Base-by-base conservation (phyloP, 2,888 invertebrate genomes). In the Smittia aterrima region DNA sequence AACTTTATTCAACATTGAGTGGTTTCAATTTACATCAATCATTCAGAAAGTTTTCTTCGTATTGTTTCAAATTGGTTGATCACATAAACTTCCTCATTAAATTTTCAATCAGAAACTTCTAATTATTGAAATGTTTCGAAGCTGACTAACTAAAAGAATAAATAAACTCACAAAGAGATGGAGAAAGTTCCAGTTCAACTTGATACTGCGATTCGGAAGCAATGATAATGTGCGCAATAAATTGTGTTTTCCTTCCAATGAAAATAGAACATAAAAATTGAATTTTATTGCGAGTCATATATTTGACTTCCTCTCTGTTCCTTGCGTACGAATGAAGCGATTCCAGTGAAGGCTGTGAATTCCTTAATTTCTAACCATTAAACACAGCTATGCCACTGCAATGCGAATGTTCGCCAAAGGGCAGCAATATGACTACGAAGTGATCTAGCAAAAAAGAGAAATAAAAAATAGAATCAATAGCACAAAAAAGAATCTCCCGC, bases 231-330 rank as follows among this genome's bases (percentile, higher is more conserved):
- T 2, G 20, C 13, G 24, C 16, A 58, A 58, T 58, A 58, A 58
- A 58, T 58, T 58, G 58, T 4, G 11, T 58, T 58, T 24, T 58
- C 24, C 58, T 58, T 58, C 22, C 22, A 20, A 58, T 58, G 24
- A 58, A 58, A 58, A 58, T 13, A 24, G 22, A 13, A 58, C 24
- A 47, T 47, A 47, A 24, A 58, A 58, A 58, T 58, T 58, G 58
- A 58, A 58, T 58, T 58, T 58, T 58, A 58, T 24, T 58, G 58
- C 47, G 2, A 47, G 47, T 47, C 13, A 47, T 47, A 47, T 47
- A 47, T 47, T 47, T 47, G 47, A 47, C 47, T 47, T 47, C 16
- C 47, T 47, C 47, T 47, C 3, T 47, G 3, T 47, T 47, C 11
- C 16, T 47, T 47, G 47, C 16, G 47, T 47, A 47, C 16, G 47